Evolutionary conservation across 2,113 vertebrate species (phyloP).

Genomic region (Cinclus mexicanus): DNA sequence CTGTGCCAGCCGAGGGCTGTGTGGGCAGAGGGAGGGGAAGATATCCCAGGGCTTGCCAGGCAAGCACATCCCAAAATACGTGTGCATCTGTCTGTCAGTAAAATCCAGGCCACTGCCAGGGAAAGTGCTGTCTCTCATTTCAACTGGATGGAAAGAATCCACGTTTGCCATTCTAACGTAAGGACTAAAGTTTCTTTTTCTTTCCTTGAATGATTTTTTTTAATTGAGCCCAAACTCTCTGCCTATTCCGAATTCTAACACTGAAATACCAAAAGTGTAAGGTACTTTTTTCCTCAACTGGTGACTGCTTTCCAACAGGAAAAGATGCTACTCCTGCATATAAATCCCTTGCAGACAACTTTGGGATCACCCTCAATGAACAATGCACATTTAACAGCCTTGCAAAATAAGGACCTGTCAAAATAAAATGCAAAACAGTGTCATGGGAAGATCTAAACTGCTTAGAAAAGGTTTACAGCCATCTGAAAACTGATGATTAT

Average conservation of each 20-base stretch:
- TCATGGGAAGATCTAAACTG: neutral
- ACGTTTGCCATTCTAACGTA: neutral
- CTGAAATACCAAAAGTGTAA: neutral
- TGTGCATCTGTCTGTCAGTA: neutral
- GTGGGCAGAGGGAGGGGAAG: neutral
- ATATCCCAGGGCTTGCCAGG: neutral
- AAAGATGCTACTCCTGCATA: neutral
- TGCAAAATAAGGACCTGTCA: neutral
- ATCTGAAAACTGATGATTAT: neutral
- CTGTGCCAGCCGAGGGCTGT: neutral
- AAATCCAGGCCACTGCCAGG: neutral
- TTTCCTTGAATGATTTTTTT: neutral
- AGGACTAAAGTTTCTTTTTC: neutral
- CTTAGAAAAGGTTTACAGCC: neutral
- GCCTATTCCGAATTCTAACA: neutral
- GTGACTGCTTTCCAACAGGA: neutral
- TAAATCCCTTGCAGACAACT: neutral
- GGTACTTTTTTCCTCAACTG: neutral
- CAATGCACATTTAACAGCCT: neutral
- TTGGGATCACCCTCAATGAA: neutral
- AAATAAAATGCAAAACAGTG: neutral
- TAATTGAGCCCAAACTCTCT: neutral
- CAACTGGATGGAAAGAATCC: neutral
- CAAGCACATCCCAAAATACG: neutral
- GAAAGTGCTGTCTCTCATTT: neutral